A percentile compares a stretch with the other conserved stretches of the same genome.
These are phyloP conservation scores for Drosophila setosimentum DNA, from an alignment of 2,888 invertebrate species.

Conservation along the genomic window DNA sequence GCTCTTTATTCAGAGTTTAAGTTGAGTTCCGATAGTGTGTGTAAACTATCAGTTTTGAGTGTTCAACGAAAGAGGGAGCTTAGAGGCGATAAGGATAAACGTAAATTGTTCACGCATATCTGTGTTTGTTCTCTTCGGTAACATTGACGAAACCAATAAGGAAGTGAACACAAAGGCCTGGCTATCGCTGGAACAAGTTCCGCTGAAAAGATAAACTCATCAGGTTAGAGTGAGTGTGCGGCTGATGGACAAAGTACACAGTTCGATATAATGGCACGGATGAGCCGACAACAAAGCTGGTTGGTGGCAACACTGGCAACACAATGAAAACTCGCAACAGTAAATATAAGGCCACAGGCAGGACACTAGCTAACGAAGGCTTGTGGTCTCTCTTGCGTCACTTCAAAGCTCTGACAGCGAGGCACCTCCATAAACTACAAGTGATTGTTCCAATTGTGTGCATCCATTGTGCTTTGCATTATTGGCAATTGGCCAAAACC, in stretches of 20 bases:
- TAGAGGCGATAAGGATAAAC: conserved; percentile 22
- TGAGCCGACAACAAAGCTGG: conserved; percentile 57
- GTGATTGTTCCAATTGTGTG: not conserved
- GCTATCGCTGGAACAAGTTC: conserved; percentile 18
- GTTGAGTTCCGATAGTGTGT: conserved; percentile 35
- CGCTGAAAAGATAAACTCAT: conserved; percentile 25
- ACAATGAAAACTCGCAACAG: conserved; percentile 50
- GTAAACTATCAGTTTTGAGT: conserved; percentile 51
- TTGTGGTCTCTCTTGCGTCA: conserved; percentile 31
- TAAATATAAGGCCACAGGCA: conserved; percentile 42
- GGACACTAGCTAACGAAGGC: conserved; percentile 46
- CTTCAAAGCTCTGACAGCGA: conserved; percentile 34
- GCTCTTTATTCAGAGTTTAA: conserved; percentile 5
- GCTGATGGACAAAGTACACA: conserved; percentile 35
- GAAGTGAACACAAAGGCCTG: conserved; percentile 30
- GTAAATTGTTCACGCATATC: conserved; percentile 38
- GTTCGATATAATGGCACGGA: conserved; percentile 55
- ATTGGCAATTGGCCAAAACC: conserved; percentile 2
- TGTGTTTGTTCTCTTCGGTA: not conserved
- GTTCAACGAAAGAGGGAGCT: conserved; percentile 20
- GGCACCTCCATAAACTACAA: conserved; percentile 13
- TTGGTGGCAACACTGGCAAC: conserved; percentile 31
- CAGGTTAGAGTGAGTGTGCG: conserved; percentile 11
- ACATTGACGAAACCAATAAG: conserved; percentile 19
- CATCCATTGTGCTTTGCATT: not conserved